Evolutionary conservation across 2,797 vertebrate species (phyloP), one percentile per base, ranked within the genome.

Genomic region (Synaphobranchus kaupii): DNA sequence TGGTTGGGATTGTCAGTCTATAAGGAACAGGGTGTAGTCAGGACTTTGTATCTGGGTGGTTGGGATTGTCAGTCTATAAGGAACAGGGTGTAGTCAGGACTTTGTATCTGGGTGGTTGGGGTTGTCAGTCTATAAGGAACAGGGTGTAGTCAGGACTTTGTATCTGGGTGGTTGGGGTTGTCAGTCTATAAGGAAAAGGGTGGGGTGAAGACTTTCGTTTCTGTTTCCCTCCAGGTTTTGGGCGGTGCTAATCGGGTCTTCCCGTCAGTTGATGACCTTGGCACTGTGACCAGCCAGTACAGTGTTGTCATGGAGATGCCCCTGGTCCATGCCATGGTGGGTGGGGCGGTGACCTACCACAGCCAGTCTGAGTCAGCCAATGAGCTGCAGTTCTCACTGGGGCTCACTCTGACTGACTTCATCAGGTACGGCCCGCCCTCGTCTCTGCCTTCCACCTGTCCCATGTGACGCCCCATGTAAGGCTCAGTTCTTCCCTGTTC

Each of bases 321-420:
- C 87, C 96, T 94, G 22, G 94, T 94, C 60, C 94, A 96, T 6
- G 95, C 94, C 86, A 85, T 88, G 85, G 93, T 98, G 84, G 89
- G 87, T 31, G 98, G 96, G 25, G 92, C 84, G 0, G 6, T 97
- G 76, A 94, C 90, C 73, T 98, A 96, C 92, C 94, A 93, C 44
- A 81, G 91, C 28, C 91, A 95, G 52, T 88, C 66, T 28, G 95
- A 94, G 86, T 91, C 83, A 3, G 90, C 90, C 89, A 91, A 92
- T 87, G 86, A 17, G 5, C 90, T 95, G 25, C 91, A 94, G 84
- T 97, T 98, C 93, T 97, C 97, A 39, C 56, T 97, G 86, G 94
- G 92, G 82, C 95, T 99, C 81, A 95, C 96, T n/a, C 90, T 98
- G 48, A 89, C 94, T 83, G 96, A 97, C 94, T 99, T 99, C 89